A percentile compares a stretch with the other conserved stretches of the same genome.
Evolutionary conservation across 1,140 invertebrate genomes (phyloP).

Genomic region (Panagrolaimus sp.): DNA sequence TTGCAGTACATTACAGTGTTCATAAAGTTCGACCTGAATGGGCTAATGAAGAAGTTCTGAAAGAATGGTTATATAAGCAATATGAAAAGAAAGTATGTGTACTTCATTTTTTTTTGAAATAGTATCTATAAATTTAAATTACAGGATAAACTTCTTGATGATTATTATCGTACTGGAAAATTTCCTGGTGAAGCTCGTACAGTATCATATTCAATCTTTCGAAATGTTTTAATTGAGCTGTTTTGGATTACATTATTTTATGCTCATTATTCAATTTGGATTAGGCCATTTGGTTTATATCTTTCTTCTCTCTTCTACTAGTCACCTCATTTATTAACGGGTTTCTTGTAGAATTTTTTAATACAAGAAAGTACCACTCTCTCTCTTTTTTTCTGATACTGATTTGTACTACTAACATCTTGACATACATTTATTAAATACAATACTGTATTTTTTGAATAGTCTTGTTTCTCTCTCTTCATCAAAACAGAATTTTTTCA

Average conservation of each 20-base stretch:
- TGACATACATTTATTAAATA: too few relatives aligned
- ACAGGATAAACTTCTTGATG: conserved; percentile 40
- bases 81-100: conserved; percentile 47
- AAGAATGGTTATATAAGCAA: conserved; percentile 47
- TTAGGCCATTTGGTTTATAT: conserved; percentile 20
- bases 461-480: too few relatives aligned
- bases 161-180: conserved; percentile 41
- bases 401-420: too few relatives aligned
- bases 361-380: too few relatives aligned
- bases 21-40: conserved; percentile 34
- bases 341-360: too few relatives aligned
- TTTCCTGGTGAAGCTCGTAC: conserved; percentile 31
- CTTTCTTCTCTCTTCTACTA: neutral
- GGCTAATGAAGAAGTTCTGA: conserved; percentile 37
- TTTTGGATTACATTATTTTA: conserved; percentile 50
- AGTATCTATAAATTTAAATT: conserved; percentile 8
- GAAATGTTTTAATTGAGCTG: conserved; percentile 36
- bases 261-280: conserved; percentile 42
- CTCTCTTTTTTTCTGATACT: too few relatives aligned
- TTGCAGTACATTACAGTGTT: conserved; percentile 50
- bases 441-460: too few relatives aligned
- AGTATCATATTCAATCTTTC: conserved; percentile 32
- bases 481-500: too few relatives aligned
- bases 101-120: too few relatives aligned
- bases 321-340: neutral